phyloP scores from a whole-genome alignment of 2,888 invertebrate genomes.

The Cephalotes varians region DNA sequence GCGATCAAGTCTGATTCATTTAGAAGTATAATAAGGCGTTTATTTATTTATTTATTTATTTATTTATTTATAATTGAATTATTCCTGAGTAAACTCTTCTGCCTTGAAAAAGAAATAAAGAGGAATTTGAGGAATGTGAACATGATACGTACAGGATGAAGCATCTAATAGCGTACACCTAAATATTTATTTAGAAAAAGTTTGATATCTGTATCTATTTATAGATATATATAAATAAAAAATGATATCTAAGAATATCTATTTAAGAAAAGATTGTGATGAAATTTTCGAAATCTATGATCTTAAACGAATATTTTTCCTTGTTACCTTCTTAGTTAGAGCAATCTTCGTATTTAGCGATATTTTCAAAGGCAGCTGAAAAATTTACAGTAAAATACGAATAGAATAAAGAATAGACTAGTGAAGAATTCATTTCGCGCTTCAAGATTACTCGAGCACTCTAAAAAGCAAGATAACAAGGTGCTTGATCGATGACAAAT shows the following conservation, averaged over 20 bases:
- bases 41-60: constrained; percentile 63
- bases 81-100: constrained; percentile 33
- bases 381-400: background rate
- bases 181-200: constrained; percentile 18
- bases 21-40: constrained; percentile 37
- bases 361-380: constrained; percentile 4
- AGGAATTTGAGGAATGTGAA: constrained; percentile 17
- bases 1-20: constrained; percentile 50
- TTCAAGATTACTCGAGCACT: background rate
- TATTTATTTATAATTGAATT: constrained; percentile 21
- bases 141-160: constrained; percentile 34
- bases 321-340: background rate
- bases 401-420: background rate
- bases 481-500: constrained; percentile 32
- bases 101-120: constrained; percentile 9
- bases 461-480: background rate
- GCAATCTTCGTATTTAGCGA: background rate
- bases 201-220: constrained; percentile 18
- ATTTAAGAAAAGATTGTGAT: background rate
- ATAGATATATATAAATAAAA: constrained; percentile 32
- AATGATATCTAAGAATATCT: background rate
- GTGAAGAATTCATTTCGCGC: background rate
- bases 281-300: constrained; percentile 2
- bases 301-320: background rate
- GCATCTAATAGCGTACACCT: constrained; percentile 26